Percentiles rank a stretch among this genome's conserved stretches.
Conservation (phyloP, 2,888 invertebrate genomes). For the Cyclophora albipunctata region DNA sequence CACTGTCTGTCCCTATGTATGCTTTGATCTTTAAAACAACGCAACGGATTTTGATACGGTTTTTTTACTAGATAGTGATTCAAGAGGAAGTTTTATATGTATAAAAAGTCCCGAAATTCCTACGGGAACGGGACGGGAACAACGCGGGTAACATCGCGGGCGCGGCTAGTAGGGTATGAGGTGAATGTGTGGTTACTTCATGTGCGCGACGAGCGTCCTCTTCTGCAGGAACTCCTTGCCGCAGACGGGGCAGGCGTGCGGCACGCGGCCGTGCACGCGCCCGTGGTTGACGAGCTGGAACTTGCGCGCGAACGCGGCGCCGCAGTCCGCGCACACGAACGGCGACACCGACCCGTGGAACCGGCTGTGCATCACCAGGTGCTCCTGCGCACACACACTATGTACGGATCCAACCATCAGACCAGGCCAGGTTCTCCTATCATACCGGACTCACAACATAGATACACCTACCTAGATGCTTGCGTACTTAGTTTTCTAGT, state of each 20-base stretch:
- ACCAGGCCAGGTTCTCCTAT: neutral
- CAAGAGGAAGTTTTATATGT: too few relatives aligned
- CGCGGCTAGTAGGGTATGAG: too few relatives aligned
- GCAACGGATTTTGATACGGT: too few relatives aligned
- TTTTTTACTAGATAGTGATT: too few relatives aligned
- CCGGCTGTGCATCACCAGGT: conserved; percentile 88
- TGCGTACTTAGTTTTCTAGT: too few relatives aligned
- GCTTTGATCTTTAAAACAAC: too few relatives aligned
- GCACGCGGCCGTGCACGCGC: conserved; percentile 85
- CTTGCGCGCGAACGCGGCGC: conserved; percentile 88
- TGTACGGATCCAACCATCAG: neutral
- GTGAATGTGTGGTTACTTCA: conserved; percentile 69
- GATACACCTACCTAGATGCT: too few relatives aligned
- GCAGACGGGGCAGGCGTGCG: conserved; percentile 87
- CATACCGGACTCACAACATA: too few relatives aligned
- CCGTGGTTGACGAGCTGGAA: conserved; percentile 91
- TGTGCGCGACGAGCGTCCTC: conserved; percentile 86
- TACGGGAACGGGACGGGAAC: too few relatives aligned
- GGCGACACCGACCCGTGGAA: conserved; percentile 98
- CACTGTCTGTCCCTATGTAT: too few relatives aligned
- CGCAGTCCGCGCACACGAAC: conserved; percentile 94
- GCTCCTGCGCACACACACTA: conserved; percentile 45
- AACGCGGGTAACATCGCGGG: too few relatives aligned
- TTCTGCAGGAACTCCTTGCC: conserved; percentile 91
- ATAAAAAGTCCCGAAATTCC: too few relatives aligned